Evolutionary conservation across 2,888 invertebrate species (phyloP).

Genomic region (Synergus itoensis): DNA sequence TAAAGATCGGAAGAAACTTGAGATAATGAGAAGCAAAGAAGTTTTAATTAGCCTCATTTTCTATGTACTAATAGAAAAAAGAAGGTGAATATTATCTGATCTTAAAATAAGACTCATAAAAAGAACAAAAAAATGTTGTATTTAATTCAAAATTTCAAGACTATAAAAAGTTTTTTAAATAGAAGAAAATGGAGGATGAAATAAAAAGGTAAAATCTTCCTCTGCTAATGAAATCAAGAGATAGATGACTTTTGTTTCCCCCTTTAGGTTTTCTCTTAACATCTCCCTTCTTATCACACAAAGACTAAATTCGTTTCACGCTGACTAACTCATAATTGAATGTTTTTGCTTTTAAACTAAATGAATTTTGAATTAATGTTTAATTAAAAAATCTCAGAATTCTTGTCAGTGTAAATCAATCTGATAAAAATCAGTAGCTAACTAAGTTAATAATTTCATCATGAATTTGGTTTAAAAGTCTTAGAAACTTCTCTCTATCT

Average conservation of each 20-base stretch:
- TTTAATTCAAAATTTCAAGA: neutral
- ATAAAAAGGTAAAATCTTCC: neutral
- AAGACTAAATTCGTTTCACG: neutral
- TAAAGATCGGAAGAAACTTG: constrained; percentile 10
- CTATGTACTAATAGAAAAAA: no score
- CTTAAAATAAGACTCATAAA: neutral
- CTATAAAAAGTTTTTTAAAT: no score
- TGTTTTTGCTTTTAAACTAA: neutral
- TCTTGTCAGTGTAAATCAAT: no score
- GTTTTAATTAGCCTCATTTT: neutral
- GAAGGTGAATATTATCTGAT: no score
- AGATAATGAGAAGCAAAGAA: neutral
- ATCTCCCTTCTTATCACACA: neutral
- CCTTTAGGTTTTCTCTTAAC: neutral
- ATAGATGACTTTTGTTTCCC: constrained; percentile 5
- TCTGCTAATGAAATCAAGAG: neutral
- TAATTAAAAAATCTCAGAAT: no score
- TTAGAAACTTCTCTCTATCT: no score
- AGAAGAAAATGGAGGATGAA: neutral
- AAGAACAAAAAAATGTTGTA: neutral
- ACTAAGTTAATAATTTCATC: no score
- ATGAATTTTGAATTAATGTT: neutral
- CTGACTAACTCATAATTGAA: constrained; percentile 1
- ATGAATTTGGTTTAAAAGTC: no score
- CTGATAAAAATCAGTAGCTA: no score